Base-by-base conservation (phyloP, 2,797 vertebrate species). In the Rhinatrema bivittatum region DNA sequence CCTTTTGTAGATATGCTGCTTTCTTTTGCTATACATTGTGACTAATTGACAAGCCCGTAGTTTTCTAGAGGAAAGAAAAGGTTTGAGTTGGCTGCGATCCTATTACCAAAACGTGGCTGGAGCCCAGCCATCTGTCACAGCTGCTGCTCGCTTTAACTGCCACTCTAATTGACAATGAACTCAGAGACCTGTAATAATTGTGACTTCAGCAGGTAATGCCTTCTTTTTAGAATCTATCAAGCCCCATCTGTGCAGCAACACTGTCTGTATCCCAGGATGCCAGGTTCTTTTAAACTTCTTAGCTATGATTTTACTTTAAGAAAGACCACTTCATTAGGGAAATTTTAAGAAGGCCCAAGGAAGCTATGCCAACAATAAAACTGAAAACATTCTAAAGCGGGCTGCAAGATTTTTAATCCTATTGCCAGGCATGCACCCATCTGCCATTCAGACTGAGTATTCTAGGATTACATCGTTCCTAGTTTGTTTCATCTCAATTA, bases 91-190 rank as follows among this genome's bases (percentile, higher is more conserved):
- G 90, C 88, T 78, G 53, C 46, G 68, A 67, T 88, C 88, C 87
- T 81, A 64, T 78, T 80, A 83, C 81, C 81, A 83, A 66, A 64
- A 81, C 76, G 78, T 79, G 76, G 73, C 86, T 91, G 90, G 90
- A 94, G 81, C 79, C 27, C 37, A 50, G 90, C 92, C 92, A 95
- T 94, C 91, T 94, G 91, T 83, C 88, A 83, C 91, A 90, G 87
- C 89, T 94, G 90, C 87, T 84, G 85, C 84, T 86, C 45, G 56
- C 85, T 73, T 61, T 82, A 65, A 62, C 88, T 88, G 87, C 87
- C 87, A 84, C 82, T 90, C 83, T 88, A 88, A 94, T 79, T 88
- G 87, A 92, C 91, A 93, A 88, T 87, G 89, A 91, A 88, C 86
- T 76, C 84, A 83, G 84, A 76, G 78, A 79, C 84, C 86, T 55